Base-by-base conservation (phyloP, 2,797 vertebrate species). In the Anabas testudineus region DNA sequence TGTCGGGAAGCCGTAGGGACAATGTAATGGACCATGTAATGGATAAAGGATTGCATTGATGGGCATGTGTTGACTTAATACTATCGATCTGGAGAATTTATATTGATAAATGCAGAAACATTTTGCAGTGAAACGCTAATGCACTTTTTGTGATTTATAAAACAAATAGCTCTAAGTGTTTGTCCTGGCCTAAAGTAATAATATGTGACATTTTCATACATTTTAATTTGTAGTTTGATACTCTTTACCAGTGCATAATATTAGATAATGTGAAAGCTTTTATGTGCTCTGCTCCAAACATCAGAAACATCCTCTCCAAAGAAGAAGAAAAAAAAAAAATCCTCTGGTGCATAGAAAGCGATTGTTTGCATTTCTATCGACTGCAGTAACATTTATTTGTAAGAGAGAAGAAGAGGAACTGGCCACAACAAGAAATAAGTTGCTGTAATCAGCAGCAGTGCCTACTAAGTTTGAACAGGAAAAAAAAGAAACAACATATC, bases 21-120 rank as follows among this genome's bases (percentile, higher is more conserved):
- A 75, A 75, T 80, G 86, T 92, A 93, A 92, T 91, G 90, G 91
- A 87, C 76, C 79, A 48, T 86, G 86, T 92, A 92, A 91, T 92
- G 88, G 90, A 89, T 90, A 77, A 89, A 87, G 81, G 79, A 86
- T 88, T 76, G 84, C 69, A 87, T 86, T 85, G 87, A 90, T 87
- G 87, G 85, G 66, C 85, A 90, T 88, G 78, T 92, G 89, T 90
- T 89, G 88, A 87, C 84, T 86, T 91, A 82, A 89, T 70, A 75
- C 45, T 72, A 91, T 89, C 62, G 90, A 92, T 83, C 51, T 53
- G 46, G 54, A 69, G 58, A 76, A 87, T 84, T 84, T 75, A 74
- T 87, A 88, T 81, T 82, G 85, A 91, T 87, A 74, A 84, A 87
- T 67, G 58, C 22, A 62, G 77, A 74, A 76, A 63, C 30, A 70